Conservation (phyloP, 2,113 vertebrate genomes). For the Solea solea region DNA sequence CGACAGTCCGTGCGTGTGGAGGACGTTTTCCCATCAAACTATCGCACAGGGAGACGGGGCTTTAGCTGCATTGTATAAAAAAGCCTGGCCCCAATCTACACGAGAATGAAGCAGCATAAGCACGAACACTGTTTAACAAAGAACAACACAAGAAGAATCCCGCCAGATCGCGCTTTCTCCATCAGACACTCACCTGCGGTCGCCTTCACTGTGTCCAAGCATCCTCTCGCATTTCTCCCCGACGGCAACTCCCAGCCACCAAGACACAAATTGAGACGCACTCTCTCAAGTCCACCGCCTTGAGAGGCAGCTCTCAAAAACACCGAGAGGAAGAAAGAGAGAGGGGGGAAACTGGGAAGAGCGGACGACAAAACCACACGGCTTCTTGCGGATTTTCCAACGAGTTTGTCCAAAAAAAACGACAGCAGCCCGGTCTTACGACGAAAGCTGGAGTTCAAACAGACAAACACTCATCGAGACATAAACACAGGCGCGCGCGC, state of each 20-base stretch:
- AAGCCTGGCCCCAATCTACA: conserved; percentile 30
- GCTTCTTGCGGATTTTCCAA: conserved; percentile 35
- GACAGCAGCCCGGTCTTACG: conserved; percentile 3
- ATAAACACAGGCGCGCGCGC: not conserved
- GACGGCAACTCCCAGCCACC: conserved; percentile 77
- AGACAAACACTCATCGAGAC: not conserved
- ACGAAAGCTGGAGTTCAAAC: conserved; percentile 32
- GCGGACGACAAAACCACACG: not conserved
- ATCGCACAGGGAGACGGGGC: conserved; percentile 6
- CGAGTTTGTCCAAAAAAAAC: conserved; percentile 33
- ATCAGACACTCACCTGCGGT: conserved; percentile 78
- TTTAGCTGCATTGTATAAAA: conserved; percentile 21
- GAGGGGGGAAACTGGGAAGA: not conserved
- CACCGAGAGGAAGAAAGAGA: not conserved
- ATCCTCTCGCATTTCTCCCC: conserved; percentile 79
- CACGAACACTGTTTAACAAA: not conserved
- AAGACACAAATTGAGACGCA: conserved; percentile 58
- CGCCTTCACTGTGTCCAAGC: conserved; percentile 73
- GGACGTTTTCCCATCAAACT: conserved; percentile 28
- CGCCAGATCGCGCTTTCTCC: not conserved
- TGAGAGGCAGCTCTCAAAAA: conserved; percentile 38
- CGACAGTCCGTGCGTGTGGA: conserved; percentile 3
- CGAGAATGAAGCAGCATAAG: conserved; percentile 14
- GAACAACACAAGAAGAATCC: not conserved
- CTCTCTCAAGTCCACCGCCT: conserved; percentile 73